Base-by-base conservation (phyloP, 2,888 invertebrate genomes). In the Stenolophus ochropezus region DNA sequence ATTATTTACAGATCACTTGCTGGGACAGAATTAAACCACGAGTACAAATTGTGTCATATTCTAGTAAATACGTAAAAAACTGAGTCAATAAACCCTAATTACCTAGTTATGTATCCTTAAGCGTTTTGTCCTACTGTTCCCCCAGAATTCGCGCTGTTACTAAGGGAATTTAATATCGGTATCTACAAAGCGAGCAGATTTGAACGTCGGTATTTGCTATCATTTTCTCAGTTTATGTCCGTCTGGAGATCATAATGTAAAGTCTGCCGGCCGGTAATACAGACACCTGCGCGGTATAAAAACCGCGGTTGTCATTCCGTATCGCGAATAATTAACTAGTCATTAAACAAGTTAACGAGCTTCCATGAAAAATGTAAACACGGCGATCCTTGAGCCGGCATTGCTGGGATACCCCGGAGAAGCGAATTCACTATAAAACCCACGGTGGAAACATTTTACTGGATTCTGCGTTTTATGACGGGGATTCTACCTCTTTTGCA, bases 281-380 rank as follows among this genome's bases (percentile, higher is more conserved):
- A 58, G 42, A 78, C 78, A 78, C 65, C 65, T 78, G 78, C 61
- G 78, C 21, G 21, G 73, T 21, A 78, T 65, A 78, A 61, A 78
- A 78, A 78, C 61, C 33, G 20, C 78, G 78, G 58, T 47, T 78
- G 78, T 65, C 78, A 78, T 78, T 65, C 65, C 78, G 25, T 47
- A 61, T 78, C 65, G 78, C 78, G 78, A 58, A 58, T 78, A 78
- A 78, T 78, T 78, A 78, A 65, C 78, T 65, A 78, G 65, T 78
- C 78, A 47, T 78, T 78, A 78, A 78, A 78, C 78, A 78, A 42
- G 47, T 33, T 78, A 78, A 78, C 78, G 78, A 78, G 78, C 47
- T 78, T 78, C 78, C 78, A 58, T 78, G 78, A 78, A 78, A 78
- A 78, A 58, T 78, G 78, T 58, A 61, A 65, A 58, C 78, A 16